Conservation (phyloP, 2,113 vertebrate genomes). For the Phocoena sinus region DNA sequence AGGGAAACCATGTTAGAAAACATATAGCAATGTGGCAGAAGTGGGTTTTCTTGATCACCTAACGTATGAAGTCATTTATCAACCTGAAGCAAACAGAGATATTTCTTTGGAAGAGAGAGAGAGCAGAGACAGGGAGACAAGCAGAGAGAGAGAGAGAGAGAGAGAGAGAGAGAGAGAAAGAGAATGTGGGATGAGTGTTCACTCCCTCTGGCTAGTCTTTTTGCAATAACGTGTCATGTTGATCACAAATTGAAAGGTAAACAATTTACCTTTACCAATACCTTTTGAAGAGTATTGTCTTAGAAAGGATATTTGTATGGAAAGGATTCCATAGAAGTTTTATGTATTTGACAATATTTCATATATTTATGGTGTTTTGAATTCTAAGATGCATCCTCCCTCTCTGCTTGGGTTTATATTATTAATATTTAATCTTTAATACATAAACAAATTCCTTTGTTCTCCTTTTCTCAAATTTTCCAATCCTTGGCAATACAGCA, state of each 20-base stretch:
- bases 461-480: background rate
- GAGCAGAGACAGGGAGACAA: background rate
- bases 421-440: background rate
- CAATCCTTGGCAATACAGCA: background rate
- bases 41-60: background rate
- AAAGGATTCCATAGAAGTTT: background rate
- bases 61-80: background rate
- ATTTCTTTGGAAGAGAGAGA: background rate
- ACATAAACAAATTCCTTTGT: background rate
- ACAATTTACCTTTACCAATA: background rate
- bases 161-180: background rate
- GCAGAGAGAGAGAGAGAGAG: fast-evolving
- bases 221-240: background rate
- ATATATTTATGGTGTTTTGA: background rate
- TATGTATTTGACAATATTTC: background rate
- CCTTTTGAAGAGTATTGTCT: background rate
- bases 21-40: background rate
- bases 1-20: background rate
- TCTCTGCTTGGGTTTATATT: background rate
- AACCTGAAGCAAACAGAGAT: background rate
- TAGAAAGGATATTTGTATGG: background rate
- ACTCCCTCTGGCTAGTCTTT: background rate
- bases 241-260: background rate
- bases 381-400: background rate
- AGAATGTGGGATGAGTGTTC: no score